phyloP scores from a whole-genome alignment of 2,888 invertebrate species.

The Nowickia ferox region DNA sequence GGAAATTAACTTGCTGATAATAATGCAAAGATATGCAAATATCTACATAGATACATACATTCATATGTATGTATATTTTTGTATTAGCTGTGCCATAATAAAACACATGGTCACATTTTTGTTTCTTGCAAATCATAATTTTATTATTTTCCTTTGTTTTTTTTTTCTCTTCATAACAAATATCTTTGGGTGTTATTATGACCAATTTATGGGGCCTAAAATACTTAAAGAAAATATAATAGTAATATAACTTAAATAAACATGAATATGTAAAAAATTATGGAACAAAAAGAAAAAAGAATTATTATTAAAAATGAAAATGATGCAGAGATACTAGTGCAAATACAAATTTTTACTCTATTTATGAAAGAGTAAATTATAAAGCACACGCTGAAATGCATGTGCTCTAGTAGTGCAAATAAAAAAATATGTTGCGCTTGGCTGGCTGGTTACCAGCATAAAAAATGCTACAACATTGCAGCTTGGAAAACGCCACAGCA shows the following conservation, averaged over 20 bases:
- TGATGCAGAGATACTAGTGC: conserved; percentile 56
- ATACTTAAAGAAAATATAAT: conserved; percentile 30
- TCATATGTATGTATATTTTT: neutral
- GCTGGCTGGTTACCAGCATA: conserved; percentile 19
- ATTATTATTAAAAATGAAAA: conserved; percentile 69
- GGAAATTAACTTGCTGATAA: conserved; percentile 68
- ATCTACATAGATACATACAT: too few species aligned
- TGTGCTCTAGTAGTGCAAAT: neutral
- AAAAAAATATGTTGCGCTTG: conserved; percentile 38
- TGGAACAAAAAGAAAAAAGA: conserved; percentile 49
- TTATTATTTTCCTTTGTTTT: conserved; percentile 22
- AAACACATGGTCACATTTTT: conserved; percentile 61
- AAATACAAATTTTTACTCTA: conserved; percentile 32
- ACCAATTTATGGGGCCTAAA: conserved; percentile 33
- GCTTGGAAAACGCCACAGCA: conserved; percentile 50
- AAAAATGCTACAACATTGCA: conserved; percentile 36
- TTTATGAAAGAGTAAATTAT: conserved; percentile 14
- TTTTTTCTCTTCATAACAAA: neutral
- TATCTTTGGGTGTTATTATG: conserved; percentile 35
- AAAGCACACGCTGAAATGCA: conserved; percentile 17
- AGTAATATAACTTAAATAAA: neutral
- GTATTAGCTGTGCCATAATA: conserved; percentile 2
- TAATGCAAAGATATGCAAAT: conserved; percentile 50
- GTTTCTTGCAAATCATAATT: conserved; percentile 66
- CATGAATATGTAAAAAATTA: neutral